phyloP scores from a whole-genome alignment of 2,888 invertebrate species.

The Timema cristinae region DNA sequence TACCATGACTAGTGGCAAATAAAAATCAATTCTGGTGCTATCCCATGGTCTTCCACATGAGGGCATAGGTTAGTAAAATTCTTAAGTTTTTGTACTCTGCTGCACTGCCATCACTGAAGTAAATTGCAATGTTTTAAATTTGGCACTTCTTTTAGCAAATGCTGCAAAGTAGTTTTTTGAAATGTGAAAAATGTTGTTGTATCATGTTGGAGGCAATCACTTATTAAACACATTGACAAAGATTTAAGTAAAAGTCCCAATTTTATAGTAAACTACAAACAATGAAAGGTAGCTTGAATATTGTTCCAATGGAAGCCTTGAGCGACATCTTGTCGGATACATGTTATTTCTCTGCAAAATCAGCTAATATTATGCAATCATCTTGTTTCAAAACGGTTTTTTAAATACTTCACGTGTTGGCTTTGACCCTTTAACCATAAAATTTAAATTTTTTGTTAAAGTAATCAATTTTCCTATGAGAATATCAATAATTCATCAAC shows the following conservation, averaged over 20 bases:
- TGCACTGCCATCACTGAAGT: slow-evolving; percentile 13
- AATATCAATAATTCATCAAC: background rate
- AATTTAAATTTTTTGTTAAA: slow-evolving; percentile 2
- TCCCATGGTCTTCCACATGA: background rate
- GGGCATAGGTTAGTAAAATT: background rate
- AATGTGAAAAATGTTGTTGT: slow-evolving; percentile 8
- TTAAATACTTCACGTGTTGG: background rate
- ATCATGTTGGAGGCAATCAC: background rate
- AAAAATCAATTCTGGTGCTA: background rate
- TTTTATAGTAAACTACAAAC: no score
- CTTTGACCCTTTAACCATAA: background rate
- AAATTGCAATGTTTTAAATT: slow-evolving; percentile 2
- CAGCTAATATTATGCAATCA: slow-evolving; percentile 11
- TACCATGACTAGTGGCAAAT: slow-evolving; percentile 11
- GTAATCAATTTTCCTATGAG: background rate
- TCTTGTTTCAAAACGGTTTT: background rate
- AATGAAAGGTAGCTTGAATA: no score
- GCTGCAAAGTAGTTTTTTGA: slow-evolving; percentile 2
- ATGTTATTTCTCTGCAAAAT: slow-evolving; percentile 23
- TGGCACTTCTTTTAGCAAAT: background rate
- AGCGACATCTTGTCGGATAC: slow-evolving; percentile 21
- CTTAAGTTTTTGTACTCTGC: slow-evolving; percentile 9
- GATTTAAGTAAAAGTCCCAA: slow-evolving; percentile 14
- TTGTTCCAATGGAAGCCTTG: slow-evolving; percentile 24
- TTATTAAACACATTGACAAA: background rate